A percentile compares a stretch with the other conserved stretches of the same genome.
Evolutionary conservation across 2,113 vertebrate species (phyloP).

Genomic region (Lagenorhynchus albirostris): DNA sequence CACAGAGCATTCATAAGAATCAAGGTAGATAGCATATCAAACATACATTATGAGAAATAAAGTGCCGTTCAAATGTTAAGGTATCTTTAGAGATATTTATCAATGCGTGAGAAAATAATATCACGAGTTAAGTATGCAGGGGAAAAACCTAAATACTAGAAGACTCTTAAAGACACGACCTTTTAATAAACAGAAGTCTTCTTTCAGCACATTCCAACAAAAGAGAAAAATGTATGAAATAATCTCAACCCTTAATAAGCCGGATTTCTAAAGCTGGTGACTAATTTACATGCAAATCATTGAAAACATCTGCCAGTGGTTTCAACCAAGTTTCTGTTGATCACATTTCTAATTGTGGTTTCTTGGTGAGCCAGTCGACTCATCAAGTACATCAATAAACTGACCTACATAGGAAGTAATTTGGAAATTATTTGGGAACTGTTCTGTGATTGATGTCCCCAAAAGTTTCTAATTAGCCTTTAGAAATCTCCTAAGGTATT

Average conservation of each 20-base stretch:
- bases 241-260: neutral
- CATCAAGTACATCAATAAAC: slow-evolving; percentile 61
- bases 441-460: slow-evolving; percentile 38
- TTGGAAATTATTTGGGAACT: slow-evolving; percentile 59
- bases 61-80: neutral
- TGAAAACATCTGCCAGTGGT: slow-evolving; percentile 54
- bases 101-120: neutral
- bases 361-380: slow-evolving; percentile 60
- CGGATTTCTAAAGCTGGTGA: slow-evolving; percentile 41
- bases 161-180: neutral
- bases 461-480: slow-evolving; percentile 64
- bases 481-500: slow-evolving; percentile 29
- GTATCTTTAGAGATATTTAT: slow-evolving; percentile 1
- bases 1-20: neutral
- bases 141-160: neutral
- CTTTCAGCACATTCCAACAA: slow-evolving; percentile 30
- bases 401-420: slow-evolving; percentile 72
- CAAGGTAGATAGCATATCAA: neutral
- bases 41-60: neutral
- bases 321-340: slow-evolving; percentile 57
- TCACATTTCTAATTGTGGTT: slow-evolving; percentile 69
- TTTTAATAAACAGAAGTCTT: slow-evolving; percentile 42
- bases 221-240: slow-evolving; percentile 30
- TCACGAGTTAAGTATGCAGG: neutral
- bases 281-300: slow-evolving; percentile 59